Evolutionary conservation across 2,797 vertebrate genomes (phyloP), one percentile per base, ranked within the genome.

Genomic region (Ispidina picta): DNA sequence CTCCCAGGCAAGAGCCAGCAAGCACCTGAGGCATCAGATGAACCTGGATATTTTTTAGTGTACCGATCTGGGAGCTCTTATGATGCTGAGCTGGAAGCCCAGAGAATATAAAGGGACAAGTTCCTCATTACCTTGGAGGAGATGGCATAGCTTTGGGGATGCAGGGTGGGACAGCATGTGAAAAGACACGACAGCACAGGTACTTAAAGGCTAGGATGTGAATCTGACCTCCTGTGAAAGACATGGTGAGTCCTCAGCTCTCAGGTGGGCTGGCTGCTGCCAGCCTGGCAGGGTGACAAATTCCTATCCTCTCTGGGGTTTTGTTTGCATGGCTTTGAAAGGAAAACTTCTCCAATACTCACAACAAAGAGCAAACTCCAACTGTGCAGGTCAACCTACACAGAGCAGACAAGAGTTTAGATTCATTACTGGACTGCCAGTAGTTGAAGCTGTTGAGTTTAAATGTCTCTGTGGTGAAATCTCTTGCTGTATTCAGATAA

Each of bases 211-310:
- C 18, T 5, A 44, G 54, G 64, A 49, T 41, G 52, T 37, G 58
- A 13, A 46, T 14, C 20, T 0, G 4, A 8, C 39, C 25, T 9
- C 2, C 37, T 31, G 23, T 48, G 41, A 21, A 54, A 43, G 46
- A 20, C 7, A 3, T 0, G 4, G 31, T 0, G 4, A 73, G 19
- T 66, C 72, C 54, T 66, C 46, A 33, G n/a, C 43, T 33, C 10
- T 21, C n/a, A 31, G 26, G n/a, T 33, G 18, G 15, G 10, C 52
- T 54, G 68, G 63, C 33, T 82, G 46, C 72, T 52, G 62, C 44
- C 46, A 21, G 28, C 0, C 1, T 55, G 39, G 23, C n/a, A 55
- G 3, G 2, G 10, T 10, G 17, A 16, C 2, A 3, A 6, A 10
- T 33, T 21, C 29, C 19, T 19, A 35, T 26, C 44, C 44, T 74